Evolutionary conservation across 2,113 vertebrate genomes (phyloP), one percentile per base, ranked within the genome.

Genomic region (Clarias macrocephalus): DNA sequence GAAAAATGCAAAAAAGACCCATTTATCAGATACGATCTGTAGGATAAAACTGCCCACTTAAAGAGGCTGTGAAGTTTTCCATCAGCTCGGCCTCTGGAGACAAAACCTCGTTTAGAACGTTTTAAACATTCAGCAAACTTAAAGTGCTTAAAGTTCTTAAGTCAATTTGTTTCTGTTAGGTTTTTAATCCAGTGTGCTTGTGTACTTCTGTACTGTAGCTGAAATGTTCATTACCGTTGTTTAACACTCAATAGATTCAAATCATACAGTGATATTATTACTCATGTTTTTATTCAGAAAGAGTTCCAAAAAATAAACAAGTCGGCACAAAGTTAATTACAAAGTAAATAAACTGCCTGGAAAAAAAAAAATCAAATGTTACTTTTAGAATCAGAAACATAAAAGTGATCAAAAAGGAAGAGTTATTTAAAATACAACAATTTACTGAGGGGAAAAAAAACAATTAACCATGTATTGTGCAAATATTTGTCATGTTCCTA

Each of bases 281-380:
- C 92, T 91, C 93, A 94, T 92, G 91, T 95, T 60, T 92, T 95
- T 95, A 96, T 95, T 96, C 95, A 94, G 92, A 96, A 95, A 96
- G 93, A 94, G 91, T 95, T 93, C 93, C 94, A 93, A 95, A 95
- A 95, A 95, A 60, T 95, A 95, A 94, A 94, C 91, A 94, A 94
- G 94, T 95, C 93, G 93, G 94, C 93, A 96, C 94, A 95, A 93
- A 94, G 95, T 95, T 93, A 95, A 91, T 93, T 95, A 95, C 91
- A 96, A 95, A 95, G 95, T 94, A 93, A 94, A 91, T 91, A 90
- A 88, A 85, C 86, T 87, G 87, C 88, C 86, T 84, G 91, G 89
- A 86, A 85, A 52, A 21, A 72, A n/a, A 8, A 48, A 48, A 48
- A 48, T 48, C 48, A 8, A 48, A 48, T 48, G 48, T 56, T 48